Percentiles rank a stretch among this genome's conserved stretches.
Conservation (phyloP, 2,113 vertebrate species). For the Bambusicola thoracicus region DNA sequence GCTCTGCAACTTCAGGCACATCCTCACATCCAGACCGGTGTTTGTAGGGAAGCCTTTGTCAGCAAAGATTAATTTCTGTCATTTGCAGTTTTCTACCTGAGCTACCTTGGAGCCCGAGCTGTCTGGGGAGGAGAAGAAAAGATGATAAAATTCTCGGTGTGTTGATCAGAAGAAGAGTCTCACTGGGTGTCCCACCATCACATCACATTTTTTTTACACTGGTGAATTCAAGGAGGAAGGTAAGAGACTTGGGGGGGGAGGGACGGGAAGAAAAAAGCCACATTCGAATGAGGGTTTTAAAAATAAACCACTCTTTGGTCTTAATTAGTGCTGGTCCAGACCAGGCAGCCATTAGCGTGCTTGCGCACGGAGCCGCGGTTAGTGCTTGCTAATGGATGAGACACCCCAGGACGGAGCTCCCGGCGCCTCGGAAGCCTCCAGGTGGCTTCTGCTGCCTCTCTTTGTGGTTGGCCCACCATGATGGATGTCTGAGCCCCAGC, state of each 20-base stretch:
- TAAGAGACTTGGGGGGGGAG: not conserved
- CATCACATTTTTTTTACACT: constrained; percentile 24
- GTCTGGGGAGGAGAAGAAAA: constrained; percentile 53
- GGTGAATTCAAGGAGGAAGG: constrained; percentile 14
- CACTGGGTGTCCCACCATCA: not conserved
- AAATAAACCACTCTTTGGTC: constrained; percentile 5
- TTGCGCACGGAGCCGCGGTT: not conserved
- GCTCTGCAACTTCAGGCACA: not conserved
- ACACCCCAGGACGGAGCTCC: not conserved
- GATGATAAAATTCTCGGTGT: constrained; percentile 58
- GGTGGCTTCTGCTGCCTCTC: constrained; percentile 9
- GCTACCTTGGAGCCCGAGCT: constrained; percentile 28
- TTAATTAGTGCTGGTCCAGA: constrained; percentile 21
- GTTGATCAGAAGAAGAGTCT: constrained; percentile 30
- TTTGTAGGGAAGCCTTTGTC: constrained; percentile 46
- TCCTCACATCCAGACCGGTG: constrained; percentile 32
- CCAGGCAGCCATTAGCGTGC: constrained; percentile 4
- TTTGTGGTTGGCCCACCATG: not conserved
- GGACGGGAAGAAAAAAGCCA: not conserved
- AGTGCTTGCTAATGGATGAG: constrained; percentile 10
- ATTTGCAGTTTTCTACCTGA: constrained; percentile 69
- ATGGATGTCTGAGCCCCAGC: constrained; percentile 21
- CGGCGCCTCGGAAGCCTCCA: not conserved
- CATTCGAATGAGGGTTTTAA: not conserved
- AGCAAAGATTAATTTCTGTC: constrained; percentile 58